Conservation (phyloP, 2,113 vertebrate genomes). For the Todiramphus chloris region DNA sequence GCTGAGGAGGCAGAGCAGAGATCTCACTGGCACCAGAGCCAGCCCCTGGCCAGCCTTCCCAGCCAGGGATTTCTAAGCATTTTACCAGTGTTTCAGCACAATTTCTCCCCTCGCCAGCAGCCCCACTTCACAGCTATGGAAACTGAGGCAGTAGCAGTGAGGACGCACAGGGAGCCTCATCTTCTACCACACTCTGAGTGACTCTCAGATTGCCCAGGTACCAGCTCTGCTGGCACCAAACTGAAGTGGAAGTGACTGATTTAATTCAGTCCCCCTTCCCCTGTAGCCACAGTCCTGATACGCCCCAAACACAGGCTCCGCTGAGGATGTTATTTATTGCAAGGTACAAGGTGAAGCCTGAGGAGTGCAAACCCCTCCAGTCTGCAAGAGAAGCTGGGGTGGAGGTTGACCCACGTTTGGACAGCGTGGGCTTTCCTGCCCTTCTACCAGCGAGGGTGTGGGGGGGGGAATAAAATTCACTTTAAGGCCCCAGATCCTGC, state of each 20-base stretch:
- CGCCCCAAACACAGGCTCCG: background rate
- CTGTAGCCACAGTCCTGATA: background rate
- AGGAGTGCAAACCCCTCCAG: background rate
- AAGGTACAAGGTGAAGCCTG: background rate
- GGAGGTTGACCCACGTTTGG: background rate
- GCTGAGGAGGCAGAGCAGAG: background rate
- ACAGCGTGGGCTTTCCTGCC: background rate
- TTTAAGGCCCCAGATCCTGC: background rate
- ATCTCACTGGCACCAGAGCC: background rate
- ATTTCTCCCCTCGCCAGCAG: background rate
- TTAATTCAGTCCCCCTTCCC: background rate
- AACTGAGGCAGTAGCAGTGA: background rate
- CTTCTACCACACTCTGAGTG: rapidly evolving
- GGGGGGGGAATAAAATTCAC: background rate
- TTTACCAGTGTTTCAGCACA: background rate
- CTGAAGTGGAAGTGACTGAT: rapidly evolving
- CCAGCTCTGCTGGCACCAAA: background rate
- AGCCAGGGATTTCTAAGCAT: background rate
- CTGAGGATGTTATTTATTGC: too few species aligned
- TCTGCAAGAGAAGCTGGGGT: background rate
- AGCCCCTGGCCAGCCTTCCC: background rate
- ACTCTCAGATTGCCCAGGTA: background rate
- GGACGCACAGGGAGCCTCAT: rapidly evolving
- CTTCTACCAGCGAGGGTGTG: background rate
- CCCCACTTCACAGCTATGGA: background rate